Base-by-base conservation (phyloP, 2,888 invertebrate species). In the Pristionchus fissidentatus region DNA sequence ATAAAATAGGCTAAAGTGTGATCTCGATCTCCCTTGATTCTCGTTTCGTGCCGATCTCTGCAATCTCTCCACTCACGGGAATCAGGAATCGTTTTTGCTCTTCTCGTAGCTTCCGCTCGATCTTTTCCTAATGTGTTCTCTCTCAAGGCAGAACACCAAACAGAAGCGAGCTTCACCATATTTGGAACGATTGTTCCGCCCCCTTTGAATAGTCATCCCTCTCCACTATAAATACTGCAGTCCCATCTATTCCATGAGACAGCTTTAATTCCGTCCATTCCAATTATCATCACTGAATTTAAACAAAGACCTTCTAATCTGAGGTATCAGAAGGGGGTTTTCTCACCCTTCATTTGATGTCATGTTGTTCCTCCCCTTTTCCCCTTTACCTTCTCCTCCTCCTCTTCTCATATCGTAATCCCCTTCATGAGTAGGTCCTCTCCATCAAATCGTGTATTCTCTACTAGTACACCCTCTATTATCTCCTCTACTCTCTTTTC, bases 281-380 rank as follows among this genome's bases (percentile, higher is more conserved):
- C n/a, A 19, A 57, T 57, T 29, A 3, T 29, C 57, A 57, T n/a
- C n/a, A n/a, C n/a, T n/a, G n/a, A n/a, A n/a, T n/a, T n/a, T n/a
- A n/a, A n/a, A n/a, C n/a, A n/a, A 57, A n/a, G 57, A 57, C 57
- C n/a, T 5, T 57, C 57, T 57, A 57, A 57, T 57, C n/a, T n/a
- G n/a, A n/a, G n/a, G n/a, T n/a, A n/a, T n/a, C n/a, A n/a, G n/a
- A n/a, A n/a, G 57, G 57, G 57, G 57, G 57, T 26, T 26, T 70
- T 29, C 70, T 35, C 46, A 26, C 32, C 62, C n/a, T 13, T 62
- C 62, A 8, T 55, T 55, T 26, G 22, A n/a, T 52, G 22, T 55
- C 78, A n/a, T n/a, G n/a, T n/a, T n/a, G n/a, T n/a, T n/a, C n/a
- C 35, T 52, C 55, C 78, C 78, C 35, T 55, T 35, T 38, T 49